These are phyloP conservation scores for Cetoscarus ocellatus DNA, from an alignment of 2,797 vertebrate species.

Conservation along the genomic window DNA sequence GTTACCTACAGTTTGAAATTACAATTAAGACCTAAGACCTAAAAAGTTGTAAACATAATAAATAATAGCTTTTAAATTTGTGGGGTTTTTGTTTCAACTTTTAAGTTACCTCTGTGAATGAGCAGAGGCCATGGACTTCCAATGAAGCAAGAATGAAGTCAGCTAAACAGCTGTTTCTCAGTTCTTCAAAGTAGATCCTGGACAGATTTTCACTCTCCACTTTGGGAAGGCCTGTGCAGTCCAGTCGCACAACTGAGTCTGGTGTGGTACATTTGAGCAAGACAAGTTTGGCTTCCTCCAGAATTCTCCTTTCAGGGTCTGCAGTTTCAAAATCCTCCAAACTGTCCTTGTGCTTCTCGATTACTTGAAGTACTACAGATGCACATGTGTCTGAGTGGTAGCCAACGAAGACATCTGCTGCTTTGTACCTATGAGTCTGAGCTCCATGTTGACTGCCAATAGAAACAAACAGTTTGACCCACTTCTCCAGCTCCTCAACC, in stretches of 20 bases:
- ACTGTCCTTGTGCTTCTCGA: conserved; percentile 69
- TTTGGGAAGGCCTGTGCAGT: conserved; percentile 70
- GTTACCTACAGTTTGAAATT: conserved; percentile 86
- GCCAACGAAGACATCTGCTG: conserved; percentile 92
- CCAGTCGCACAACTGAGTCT: conserved; percentile 90
- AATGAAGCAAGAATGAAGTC: conserved; percentile 86
- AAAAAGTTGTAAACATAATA: neutral
- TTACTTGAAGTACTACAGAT: conserved; percentile 91
- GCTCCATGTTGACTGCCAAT: conserved; percentile 48
- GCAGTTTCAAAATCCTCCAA: neutral
- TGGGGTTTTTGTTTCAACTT: neutral
- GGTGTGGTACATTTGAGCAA: conserved; percentile 94
- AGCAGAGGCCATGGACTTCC: conserved; percentile 2
- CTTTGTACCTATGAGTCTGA: conserved; percentile 78
- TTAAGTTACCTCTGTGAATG: conserved; percentile 91
- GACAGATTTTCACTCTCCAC: conserved; percentile 77
- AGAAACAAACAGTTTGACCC: conserved; percentile 85
- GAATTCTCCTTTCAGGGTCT: conserved; percentile 64
- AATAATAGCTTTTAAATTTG: conserved; percentile 2
- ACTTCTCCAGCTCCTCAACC: conserved; percentile 83
- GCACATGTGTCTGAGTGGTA: conserved; percentile 94
- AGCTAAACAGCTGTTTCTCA: conserved; percentile 88
- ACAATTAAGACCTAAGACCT: neutral
- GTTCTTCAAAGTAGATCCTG: conserved; percentile 85
- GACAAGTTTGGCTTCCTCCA: conserved; percentile 81